Evolutionary conservation across 2,797 vertebrate species (phyloP).

Genomic region (Sebastes hopkinsi): DNA sequence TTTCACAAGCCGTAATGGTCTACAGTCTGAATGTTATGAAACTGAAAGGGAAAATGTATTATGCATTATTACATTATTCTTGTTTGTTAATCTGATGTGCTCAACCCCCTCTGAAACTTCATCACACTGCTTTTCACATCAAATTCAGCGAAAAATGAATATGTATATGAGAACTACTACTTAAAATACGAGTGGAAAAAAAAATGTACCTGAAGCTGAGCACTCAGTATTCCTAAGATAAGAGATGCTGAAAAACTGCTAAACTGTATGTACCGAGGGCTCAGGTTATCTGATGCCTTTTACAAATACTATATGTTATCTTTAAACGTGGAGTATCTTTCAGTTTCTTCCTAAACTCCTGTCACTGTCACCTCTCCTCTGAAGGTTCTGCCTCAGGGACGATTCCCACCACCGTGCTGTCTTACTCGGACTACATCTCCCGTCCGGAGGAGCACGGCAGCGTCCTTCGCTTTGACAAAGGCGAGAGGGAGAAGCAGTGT

Average conservation of each 20-base stretch:
- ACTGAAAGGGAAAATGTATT: neutral
- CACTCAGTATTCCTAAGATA: neutral
- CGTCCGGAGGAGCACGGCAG: constrained; percentile 91
- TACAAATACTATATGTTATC: neutral
- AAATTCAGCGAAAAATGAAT: neutral
- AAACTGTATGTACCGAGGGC: neutral
- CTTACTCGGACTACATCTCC: constrained; percentile 95
- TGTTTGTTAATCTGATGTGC: neutral
- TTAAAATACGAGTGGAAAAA: neutral
- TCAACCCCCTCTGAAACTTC: neutral
- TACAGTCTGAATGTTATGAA: neutral
- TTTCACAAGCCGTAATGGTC: neutral
- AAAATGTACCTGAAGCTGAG: neutral
- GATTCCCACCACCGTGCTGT: constrained; percentile 88
- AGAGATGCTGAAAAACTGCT: neutral
- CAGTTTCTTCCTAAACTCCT: neutral
- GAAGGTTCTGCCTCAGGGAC: constrained; percentile 91
- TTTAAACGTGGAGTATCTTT: neutral
- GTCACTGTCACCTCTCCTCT: neutral
- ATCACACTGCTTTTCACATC: neutral
- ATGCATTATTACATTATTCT: neutral
- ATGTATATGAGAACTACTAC: neutral
- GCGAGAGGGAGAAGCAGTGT: constrained; percentile 87
- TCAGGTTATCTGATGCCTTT: neutral
- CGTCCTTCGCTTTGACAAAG: constrained; percentile 88